These are phyloP conservation scores for Coranthus polyacanthus DNA, from an alignment of 2,797 vertebrate species.

Conservation along the genomic window DNA sequence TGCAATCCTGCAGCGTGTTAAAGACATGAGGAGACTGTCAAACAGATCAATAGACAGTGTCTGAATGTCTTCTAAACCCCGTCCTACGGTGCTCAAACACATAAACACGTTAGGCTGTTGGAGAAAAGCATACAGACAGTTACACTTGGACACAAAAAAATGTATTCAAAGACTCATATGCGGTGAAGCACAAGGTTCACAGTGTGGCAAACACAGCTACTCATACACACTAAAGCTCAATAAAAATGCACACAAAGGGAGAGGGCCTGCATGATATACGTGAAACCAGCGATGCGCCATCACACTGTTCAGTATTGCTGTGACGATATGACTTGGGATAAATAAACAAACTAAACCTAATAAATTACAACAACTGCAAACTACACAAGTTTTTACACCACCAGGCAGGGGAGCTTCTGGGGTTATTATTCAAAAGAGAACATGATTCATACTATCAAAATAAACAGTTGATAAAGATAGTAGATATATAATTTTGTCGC, in stretches of 20 bases:
- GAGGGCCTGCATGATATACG: not conserved
- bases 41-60: slow-evolving; percentile 77
- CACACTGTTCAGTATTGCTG: too few relatives aligned
- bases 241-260: not conserved
- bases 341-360: too few relatives aligned
- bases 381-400: too few relatives aligned
- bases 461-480: too few relatives aligned
- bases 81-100: slow-evolving; percentile 16
- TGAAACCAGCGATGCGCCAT: too few relatives aligned
- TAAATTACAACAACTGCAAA: too few relatives aligned
- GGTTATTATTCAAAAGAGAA: too few relatives aligned
- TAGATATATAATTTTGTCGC: too few relatives aligned
- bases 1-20: slow-evolving; percentile 74
- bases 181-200: too few relatives aligned
- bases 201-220: not conserved
- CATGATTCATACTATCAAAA: too few relatives aligned
- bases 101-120: not conserved
- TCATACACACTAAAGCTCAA: not conserved
- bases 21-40: slow-evolving; percentile 82
- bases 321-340: too few relatives aligned
- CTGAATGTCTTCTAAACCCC: slow-evolving; percentile 59
- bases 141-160: slow-evolving; percentile 12
- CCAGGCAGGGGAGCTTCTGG: too few relatives aligned
- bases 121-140: not conserved
- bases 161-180: not conserved